Base-by-base conservation (phyloP, 1,140 invertebrate genomes). In the Conus betulinus region DNA sequence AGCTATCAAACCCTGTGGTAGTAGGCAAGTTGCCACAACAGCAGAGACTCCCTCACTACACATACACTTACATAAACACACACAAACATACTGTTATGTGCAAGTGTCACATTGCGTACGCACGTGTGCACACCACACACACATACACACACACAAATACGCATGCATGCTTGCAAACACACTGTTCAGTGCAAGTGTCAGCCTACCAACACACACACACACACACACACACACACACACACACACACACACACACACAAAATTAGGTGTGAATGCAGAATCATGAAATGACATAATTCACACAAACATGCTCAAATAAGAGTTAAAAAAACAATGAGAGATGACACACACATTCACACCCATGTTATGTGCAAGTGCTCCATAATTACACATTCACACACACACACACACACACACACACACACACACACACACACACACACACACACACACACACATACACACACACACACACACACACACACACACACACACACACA, bases 401-500 rank as follows among this genome's bases (percentile, higher is more conserved):
- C 76, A 79, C 76, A 79, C 23, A 51, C 25, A 4, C 76, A 79
- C 23, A 79, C 76, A 79, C 25, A 79, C 76, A 79, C 76, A 25
- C 10, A 25, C 51, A 79, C 76, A 79, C 76, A 15, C 23, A 51
- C 51, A 51, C 51, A 15, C 76, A 25, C 51, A 25, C 76, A 39
- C 76, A 79, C 25, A 25, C 76, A 25, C 76, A 20, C 60, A 63
- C 17, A 51, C 39, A 8, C 79, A 82, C 79, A 82, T 11, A 15
- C 15, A 39, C 2, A 6, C 25, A 79, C 76, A 79, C 39, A 79
- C 39, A 25, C 76, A 6, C 76, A 79, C 39, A 51, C 39, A 51
- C 39, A 79, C 39, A 27, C n/a, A 79, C 76, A 79, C n/a, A 79
- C 76, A 25, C 76, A 27, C 76, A 52, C 39, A 52, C 79, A 81